These are phyloP conservation scores for Florisuga fusca DNA, from an alignment of 2,797 vertebrate species.

Conservation along the genomic window DNA sequence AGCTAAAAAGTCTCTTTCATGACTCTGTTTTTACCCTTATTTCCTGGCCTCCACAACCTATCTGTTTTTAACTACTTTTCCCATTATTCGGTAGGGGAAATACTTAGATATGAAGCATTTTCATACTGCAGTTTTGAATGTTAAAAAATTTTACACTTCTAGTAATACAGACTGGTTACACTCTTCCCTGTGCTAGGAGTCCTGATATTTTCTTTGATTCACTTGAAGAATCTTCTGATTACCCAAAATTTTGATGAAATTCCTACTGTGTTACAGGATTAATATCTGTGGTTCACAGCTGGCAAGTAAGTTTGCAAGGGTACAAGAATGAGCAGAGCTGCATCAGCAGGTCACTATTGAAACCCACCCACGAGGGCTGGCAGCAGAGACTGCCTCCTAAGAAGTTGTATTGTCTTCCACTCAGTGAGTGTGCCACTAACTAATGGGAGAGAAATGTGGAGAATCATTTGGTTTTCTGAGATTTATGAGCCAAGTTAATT, in stretches of 20 bases:
- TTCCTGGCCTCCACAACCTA: neutral
- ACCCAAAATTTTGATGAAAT: neutral
- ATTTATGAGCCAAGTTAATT: neutral
- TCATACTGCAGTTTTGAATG: neutral
- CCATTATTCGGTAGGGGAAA: neutral
- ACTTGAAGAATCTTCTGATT: neutral
- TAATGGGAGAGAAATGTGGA: slow-evolving; percentile 6
- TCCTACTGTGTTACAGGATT: neutral
- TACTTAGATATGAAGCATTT: neutral
- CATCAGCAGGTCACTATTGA: neutral
- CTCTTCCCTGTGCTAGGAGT: neutral
- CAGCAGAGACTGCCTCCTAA: slow-evolving; percentile 7
- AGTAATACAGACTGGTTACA: neutral
- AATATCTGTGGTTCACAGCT: neutral
- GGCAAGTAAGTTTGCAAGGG: neutral
- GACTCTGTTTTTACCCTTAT: neutral
- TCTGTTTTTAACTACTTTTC: neutral
- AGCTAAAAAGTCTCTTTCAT: neutral
- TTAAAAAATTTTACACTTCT: neutral
- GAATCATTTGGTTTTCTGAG: neutral
- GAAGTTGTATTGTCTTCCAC: slow-evolving; percentile 19
- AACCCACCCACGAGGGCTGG: slow-evolving; percentile 33
- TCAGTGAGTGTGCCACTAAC: neutral
- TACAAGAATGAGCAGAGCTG: neutral
- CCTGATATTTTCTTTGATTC: neutral